Base-by-base conservation (phyloP, 2,888 invertebrate species). In the Sylvicola cinctus region DNA sequence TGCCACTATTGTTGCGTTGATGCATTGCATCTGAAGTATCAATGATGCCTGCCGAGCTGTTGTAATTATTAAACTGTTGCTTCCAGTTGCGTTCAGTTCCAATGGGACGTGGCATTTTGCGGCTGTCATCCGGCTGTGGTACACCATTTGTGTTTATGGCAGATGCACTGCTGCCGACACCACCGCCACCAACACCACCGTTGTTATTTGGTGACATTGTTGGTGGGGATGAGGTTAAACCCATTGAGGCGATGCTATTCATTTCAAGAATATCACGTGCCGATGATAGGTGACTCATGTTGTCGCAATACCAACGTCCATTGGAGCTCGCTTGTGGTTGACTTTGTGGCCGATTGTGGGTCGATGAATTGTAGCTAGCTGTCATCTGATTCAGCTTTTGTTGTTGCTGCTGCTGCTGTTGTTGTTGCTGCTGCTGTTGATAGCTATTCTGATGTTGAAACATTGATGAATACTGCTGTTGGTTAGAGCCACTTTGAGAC, bases 41-140 rank as follows among this genome's bases (percentile, higher is more conserved):
- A 20, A 20, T 20, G 4, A 20, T 20, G 20, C 20, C 20, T 6
- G 8, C 32, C 23, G 28, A 32, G 28, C 23, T 36, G 33, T 36
- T 36, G 31, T 29, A 32, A 31, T 29, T 36, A 33, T 36, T 35
- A 32, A 14, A 29, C 32, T n/a, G n/a, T n/a, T n/a, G n/a, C n/a
- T 28, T 34, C 72, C 46, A 20, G 8, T 20, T 20, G 20, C 84
- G 66, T 59, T 83, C 84, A 1, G 80, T 83, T 42, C 84, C 84
- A 51, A 84, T 84, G 33, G 84, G 83, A 4, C 76, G 63, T 31
- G 75, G 72, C 44, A 58, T 57, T 46, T 58, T 57, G 23, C 58
- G 50, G 42, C 51, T 49, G 44, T 58, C 58, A 38, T 58, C 58
- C 26, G 26, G 32, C 7, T 23, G 17, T 10, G 29, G 12, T 2